Evolutionary conservation across 2,113 vertebrate species (phyloP).

Genomic region (Dicentrarchus labrax): DNA sequence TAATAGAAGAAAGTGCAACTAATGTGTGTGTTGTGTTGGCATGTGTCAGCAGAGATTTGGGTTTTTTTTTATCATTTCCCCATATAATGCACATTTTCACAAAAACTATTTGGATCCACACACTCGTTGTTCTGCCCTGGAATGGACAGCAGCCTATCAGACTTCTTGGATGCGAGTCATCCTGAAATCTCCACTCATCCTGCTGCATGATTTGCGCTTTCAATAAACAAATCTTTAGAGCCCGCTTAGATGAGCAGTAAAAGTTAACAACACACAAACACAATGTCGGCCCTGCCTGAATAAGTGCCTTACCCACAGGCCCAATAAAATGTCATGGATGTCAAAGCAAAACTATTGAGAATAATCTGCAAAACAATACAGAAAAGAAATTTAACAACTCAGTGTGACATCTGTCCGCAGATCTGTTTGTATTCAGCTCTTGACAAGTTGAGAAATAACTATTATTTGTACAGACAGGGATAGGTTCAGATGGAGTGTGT

Average conservation of each 20-base stretch:
- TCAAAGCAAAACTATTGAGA: conserved; percentile 1
- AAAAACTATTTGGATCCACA: background rate
- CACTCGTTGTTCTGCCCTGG: background rate
- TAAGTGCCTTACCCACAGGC: conserved; percentile 26
- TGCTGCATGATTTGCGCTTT: conserved; percentile 53
- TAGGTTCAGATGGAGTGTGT: background rate
- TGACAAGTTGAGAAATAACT: background rate
- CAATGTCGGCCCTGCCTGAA: background rate
- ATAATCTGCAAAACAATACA: background rate
- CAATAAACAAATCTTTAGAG: conserved; percentile 47
- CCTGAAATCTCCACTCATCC: background rate
- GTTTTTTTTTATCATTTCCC: background rate
- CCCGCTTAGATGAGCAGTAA: background rate
- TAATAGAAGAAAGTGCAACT: background rate
- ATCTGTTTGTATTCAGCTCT: background rate
- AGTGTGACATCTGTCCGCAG: background rate
- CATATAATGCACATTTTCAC: background rate
- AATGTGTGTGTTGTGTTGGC: background rate
- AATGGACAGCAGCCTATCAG: background rate
- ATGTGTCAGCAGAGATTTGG: background rate
- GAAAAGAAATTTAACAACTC: background rate
- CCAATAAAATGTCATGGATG: conserved; percentile 18
- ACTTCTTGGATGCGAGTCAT: background rate
- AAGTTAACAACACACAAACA: conserved; percentile 12
- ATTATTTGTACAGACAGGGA: background rate